phyloP scores from a whole-genome alignment of 1,140 invertebrate genomes.

The Zaprionus africanus region DNA sequence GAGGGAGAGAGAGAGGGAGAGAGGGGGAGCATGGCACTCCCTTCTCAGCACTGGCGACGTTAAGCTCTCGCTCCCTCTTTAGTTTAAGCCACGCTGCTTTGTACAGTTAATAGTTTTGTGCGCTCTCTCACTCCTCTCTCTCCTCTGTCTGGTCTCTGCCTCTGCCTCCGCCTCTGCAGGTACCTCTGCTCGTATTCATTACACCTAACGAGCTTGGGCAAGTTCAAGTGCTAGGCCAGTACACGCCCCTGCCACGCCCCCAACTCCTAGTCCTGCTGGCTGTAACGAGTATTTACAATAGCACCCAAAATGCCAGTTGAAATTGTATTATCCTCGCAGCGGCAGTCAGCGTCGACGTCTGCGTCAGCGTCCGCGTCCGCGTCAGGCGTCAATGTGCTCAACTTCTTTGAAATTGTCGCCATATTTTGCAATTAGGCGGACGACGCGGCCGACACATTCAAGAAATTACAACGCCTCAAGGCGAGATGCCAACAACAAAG shows the following conservation, averaged over 20 bases:
- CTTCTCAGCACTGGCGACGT: not conserved
- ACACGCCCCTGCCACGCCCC: not conserved
- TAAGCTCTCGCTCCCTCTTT: constrained; percentile 25
- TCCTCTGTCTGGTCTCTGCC: not conserved
- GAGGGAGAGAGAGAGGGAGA: not conserved
- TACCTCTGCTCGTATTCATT: constrained; percentile 35
- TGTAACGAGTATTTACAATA: constrained; percentile 62
- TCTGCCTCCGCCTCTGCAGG: constrained; percentile 3
- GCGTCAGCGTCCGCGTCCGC: constrained; percentile 10
- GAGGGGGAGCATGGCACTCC: not conserved
- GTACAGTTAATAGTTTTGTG: not conserved
- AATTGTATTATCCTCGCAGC: constrained; percentile 78
- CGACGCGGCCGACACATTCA: constrained; percentile 70
- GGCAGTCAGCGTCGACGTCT: constrained; percentile 30
- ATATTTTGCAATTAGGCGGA: constrained; percentile 78
- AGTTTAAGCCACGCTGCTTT: constrained; percentile 34
- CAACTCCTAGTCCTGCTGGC: not conserved
- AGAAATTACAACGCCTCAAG: constrained; percentile 77
- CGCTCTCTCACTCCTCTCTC: not conserved
- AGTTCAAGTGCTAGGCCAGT: constrained; percentile 36
- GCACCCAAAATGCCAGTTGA: constrained; percentile 70
- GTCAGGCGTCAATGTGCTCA: constrained; percentile 70
- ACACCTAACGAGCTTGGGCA: constrained; percentile 31
- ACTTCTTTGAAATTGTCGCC: constrained; percentile 78
- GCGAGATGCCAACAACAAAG: constrained; percentile 48